Conservation (phyloP, 1,140 invertebrate genomes). For the Archivesica marissinica region DNA sequence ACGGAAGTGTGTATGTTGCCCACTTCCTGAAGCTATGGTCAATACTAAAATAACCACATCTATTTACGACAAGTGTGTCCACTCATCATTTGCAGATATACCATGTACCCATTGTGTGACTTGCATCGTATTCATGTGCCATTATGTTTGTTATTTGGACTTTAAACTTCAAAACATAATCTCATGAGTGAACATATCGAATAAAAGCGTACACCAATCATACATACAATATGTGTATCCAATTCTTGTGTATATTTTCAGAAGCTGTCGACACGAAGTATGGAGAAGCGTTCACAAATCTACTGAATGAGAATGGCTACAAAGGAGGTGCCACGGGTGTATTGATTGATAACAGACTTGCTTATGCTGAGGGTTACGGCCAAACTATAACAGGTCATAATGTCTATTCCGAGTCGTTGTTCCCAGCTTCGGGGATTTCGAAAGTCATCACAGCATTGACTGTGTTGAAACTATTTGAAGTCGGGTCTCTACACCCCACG, state of each 20-base stretch:
- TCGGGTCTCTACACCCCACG: constrained; percentile 66
- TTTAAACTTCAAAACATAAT: too few species aligned
- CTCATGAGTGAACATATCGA: too few species aligned
- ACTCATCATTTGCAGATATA: too few species aligned
- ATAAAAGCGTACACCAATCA: too few species aligned
- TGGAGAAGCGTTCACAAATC: constrained; percentile 64
- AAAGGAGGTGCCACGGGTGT: constrained; percentile 76
- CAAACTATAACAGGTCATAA: constrained; percentile 64
- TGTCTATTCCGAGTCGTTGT: constrained; percentile 57
- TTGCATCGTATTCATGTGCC: too few species aligned
- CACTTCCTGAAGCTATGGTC: too few species aligned
- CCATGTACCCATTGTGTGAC: too few species aligned
- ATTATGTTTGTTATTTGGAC: too few species aligned
- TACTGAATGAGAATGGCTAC: constrained; percentile 72
- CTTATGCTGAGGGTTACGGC: constrained; percentile 76
- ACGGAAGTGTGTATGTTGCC: too few species aligned
- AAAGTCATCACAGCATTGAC: constrained; percentile 79
- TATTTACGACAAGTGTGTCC: too few species aligned
- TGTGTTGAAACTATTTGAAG: constrained; percentile 74
- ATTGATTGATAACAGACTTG: constrained; percentile 72
- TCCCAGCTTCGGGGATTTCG: constrained; percentile 75
- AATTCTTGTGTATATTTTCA: constrained; percentile 54
- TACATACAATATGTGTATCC: too few species aligned
- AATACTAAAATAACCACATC: too few species aligned
- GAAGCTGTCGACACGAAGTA: constrained; percentile 49